These are phyloP conservation scores for Hycleus phaleratus DNA, from an alignment of 1,140 invertebrate genomes.

Conservation along the genomic window DNA sequence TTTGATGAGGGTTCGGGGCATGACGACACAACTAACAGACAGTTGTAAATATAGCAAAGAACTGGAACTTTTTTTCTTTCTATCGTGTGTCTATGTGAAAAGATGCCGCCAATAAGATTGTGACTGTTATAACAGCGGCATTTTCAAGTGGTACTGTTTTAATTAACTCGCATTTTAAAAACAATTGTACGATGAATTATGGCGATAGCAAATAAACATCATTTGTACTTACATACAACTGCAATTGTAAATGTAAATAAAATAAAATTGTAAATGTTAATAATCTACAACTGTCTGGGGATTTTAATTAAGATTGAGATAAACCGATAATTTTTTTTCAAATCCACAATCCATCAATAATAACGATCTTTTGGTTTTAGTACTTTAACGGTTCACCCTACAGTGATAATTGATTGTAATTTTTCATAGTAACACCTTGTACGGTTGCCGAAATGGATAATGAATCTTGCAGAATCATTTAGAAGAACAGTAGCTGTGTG, in stretches of 20 bases:
- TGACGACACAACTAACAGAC: neutral
- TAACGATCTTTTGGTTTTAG: neutral
- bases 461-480: constrained; percentile 23
- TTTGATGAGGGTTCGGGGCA: neutral
- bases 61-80: neutral
- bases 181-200: constrained; percentile 14
- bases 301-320: too few relatives aligned
- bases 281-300: neutral
- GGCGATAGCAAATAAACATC: neutral
- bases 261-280: neutral
- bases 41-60: neutral
- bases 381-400: neutral
- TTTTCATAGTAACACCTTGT: constrained; percentile 15
- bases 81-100: neutral
- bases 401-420: constrained; percentile 10
- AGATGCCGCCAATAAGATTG: constrained; percentile 6
- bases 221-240: neutral
- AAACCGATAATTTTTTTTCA: neutral
- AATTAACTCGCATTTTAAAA: constrained; percentile 10
- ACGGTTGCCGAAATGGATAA: constrained; percentile 1
- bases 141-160: constrained; percentile 4
- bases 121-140: neutral
- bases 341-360: neutral
- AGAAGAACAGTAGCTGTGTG: constrained; percentile 12
- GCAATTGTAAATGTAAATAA: neutral